Evolutionary conservation across 2,888 invertebrate genomes (phyloP).

Genomic region (Lymantria dispar): DNA sequence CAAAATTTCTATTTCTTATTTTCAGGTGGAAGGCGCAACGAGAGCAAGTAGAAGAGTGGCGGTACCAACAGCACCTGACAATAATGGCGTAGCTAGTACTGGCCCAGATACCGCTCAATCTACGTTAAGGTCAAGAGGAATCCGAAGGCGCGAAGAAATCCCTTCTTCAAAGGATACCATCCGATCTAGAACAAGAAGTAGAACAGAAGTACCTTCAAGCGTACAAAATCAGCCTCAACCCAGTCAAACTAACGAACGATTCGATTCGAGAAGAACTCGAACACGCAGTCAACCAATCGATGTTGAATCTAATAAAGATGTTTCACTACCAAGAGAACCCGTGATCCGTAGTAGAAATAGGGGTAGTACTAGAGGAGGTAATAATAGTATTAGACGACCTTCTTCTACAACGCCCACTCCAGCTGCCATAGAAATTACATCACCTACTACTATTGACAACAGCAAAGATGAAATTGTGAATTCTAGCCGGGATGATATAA

Average conservation of each 20-base stretch:
- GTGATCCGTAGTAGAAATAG: constrained; percentile 49
- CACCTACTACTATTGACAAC: constrained; percentile 45
- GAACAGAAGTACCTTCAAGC: constrained; percentile 37
- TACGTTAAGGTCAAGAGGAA: constrained; percentile 54
- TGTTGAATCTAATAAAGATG: constrained; percentile 37
- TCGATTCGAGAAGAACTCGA: constrained; percentile 67
- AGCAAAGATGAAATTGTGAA: constrained; percentile 55
- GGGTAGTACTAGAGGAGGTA: constrained; percentile 27
- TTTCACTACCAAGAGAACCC: constrained; percentile 43
- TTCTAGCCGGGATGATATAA: constrained; percentile 51
- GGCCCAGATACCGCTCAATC: constrained; percentile 44
- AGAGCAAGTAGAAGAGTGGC: constrained; percentile 58
- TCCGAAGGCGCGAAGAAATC: constrained; percentile 56
- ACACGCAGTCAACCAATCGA: constrained; percentile 53
- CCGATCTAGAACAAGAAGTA: constrained; percentile 54
- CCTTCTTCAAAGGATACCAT: constrained; percentile 41
- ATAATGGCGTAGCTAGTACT: constrained; percentile 37
- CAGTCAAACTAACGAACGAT: constrained; percentile 57
- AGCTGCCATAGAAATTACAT: constrained; percentile 39
- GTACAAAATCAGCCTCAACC: constrained; percentile 40
- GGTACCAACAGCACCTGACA: constrained; percentile 43
- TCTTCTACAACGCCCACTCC: constrained; percentile 36
- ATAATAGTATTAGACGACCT: constrained; percentile 13
- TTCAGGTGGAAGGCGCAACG: constrained; percentile 61
- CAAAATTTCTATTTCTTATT: background rate